These are phyloP conservation scores for Sphaerolaimus hirsutus DNA, from an alignment of 2,888 invertebrate genomes.

Conservation along the genomic window DNA sequence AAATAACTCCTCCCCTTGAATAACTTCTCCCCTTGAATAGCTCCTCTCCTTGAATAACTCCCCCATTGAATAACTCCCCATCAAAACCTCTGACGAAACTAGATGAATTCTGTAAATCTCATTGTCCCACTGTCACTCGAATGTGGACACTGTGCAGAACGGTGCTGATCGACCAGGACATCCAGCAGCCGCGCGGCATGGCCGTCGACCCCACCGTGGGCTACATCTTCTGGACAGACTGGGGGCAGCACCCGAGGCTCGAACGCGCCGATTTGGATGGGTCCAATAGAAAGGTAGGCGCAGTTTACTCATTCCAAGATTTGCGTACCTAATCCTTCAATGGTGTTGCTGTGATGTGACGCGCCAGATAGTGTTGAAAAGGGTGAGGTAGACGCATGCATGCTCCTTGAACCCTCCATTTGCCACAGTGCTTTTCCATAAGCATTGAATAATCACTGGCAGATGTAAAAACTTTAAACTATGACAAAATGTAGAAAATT, in stretches of 20 bases:
- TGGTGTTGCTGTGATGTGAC: background rate
- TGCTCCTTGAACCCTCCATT: too few species aligned
- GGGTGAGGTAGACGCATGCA: too few species aligned
- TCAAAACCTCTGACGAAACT: too few species aligned
- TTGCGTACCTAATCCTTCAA: background rate
- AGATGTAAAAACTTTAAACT: too few species aligned
- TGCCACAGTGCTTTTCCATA: too few species aligned
- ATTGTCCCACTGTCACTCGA: too few species aligned
- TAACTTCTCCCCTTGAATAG: too few species aligned
- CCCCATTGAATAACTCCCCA: too few species aligned
- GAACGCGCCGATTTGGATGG: constrained; percentile 92
- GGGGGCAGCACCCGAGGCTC: constrained; percentile 87
- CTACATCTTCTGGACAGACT: constrained; percentile 90
- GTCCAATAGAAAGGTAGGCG: constrained; percentile 38
- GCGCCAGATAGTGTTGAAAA: constrained; percentile 11
- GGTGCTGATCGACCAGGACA: constrained; percentile 67
- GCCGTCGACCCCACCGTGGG: constrained; percentile 70
- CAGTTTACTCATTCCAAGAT: background rate
- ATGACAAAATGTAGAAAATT: too few species aligned
- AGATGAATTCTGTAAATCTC: background rate
- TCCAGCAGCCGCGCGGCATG: constrained; percentile 84
- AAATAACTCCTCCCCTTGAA: too few species aligned
- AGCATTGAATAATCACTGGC: too few species aligned
- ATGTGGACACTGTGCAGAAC: constrained; percentile 53
- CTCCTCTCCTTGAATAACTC: too few species aligned